phyloP scores from a whole-genome alignment of 2,888 invertebrate genomes.

The Matsumyia berberina region DNA sequence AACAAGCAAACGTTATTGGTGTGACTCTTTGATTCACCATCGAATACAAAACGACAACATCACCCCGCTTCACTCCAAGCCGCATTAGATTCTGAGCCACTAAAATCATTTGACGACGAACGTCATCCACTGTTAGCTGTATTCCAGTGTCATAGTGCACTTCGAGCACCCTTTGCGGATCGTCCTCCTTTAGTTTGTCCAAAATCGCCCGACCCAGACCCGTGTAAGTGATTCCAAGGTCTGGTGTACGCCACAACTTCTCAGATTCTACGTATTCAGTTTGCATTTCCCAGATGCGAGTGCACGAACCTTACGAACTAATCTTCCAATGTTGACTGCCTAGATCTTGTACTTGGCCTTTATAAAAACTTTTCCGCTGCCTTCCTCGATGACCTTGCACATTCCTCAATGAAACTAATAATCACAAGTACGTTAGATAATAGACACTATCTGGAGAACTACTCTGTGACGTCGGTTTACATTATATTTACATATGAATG shows the following conservation, averaged over 20 bases:
- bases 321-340: not conserved
- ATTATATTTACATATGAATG: too few species aligned
- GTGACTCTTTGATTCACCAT: slow-evolving; percentile 59
- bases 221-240: not conserved
- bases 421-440: too few species aligned
- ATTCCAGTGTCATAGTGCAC: slow-evolving; percentile 64
- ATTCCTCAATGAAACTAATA: too few species aligned
- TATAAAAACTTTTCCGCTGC: too few species aligned
- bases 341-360: too few species aligned
- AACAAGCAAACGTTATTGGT: slow-evolving; percentile 71
- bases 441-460: too few species aligned
- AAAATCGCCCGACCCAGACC: slow-evolving; percentile 57
- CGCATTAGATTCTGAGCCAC: slow-evolving; percentile 66
- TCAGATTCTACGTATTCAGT: slow-evolving; percentile 14
- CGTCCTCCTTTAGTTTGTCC: slow-evolving; percentile 22
- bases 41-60: slow-evolving; percentile 71
- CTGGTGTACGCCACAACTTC: slow-evolving; percentile 37
- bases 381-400: too few species aligned
- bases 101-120: slow-evolving; percentile 62
- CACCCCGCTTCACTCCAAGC: slow-evolving; percentile 69
- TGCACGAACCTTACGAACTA: not conserved
- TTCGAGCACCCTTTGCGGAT: slow-evolving; percentile 66
- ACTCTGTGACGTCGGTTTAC: too few species aligned
- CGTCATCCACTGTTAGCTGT: slow-evolving; percentile 58
- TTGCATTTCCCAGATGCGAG: not conserved